These are phyloP conservation scores for Pelecanoides urinatrix DNA, from an alignment of 2,113 vertebrate species.

Conservation along the genomic window DNA sequence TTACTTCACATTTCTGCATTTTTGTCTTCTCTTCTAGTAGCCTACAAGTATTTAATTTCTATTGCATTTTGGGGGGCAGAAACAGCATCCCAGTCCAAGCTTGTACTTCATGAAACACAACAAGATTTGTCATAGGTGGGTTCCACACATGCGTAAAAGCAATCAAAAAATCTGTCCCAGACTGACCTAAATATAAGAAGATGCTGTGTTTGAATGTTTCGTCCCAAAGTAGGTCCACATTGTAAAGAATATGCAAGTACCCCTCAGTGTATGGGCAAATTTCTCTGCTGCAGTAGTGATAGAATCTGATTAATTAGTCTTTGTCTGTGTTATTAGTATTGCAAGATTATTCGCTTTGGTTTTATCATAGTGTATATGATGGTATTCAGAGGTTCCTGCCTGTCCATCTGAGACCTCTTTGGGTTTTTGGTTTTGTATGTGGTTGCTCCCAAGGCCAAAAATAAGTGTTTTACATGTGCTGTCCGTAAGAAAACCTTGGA, in stretches of 20 bases:
- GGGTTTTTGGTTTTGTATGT: neutral
- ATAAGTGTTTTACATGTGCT: neutral
- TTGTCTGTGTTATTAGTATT: neutral
- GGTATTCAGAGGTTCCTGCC: neutral
- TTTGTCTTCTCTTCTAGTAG: neutral
- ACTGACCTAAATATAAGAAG: neutral
- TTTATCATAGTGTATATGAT: neutral
- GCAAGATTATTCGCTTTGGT: neutral
- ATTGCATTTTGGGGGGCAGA: neutral
- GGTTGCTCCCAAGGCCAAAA: neutral
- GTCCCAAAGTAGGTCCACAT: neutral
- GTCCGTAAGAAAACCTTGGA: neutral
- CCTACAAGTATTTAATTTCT: accelerated
- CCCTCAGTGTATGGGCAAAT: neutral
- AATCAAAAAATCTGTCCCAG: neutral
- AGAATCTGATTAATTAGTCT: neutral
- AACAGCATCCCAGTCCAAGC: neutral
- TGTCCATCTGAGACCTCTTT: neutral
- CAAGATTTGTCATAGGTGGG: neutral
- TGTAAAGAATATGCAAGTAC: neutral
- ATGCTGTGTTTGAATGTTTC: neutral
- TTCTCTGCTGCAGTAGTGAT: neutral
- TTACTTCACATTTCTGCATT: neutral
- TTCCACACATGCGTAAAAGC: neutral
- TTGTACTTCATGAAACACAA: neutral